Base-by-base conservation (phyloP, 1,140 invertebrate genomes). In the Tetraneura akinire region DNA sequence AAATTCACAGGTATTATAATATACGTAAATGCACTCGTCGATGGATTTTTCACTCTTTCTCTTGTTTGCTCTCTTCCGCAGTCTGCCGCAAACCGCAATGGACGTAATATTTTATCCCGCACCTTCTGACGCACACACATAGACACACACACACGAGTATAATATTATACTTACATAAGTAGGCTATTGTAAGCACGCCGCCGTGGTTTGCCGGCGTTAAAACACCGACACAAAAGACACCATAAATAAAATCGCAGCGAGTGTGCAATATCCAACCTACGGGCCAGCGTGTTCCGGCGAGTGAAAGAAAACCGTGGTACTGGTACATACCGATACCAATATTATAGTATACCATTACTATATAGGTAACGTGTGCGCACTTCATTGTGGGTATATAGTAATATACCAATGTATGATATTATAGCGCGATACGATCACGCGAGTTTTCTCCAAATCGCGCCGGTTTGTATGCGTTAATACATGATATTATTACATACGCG, bases 41-140 rank as follows among this genome's bases (percentile, higher is more conserved):
- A 23, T 23, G 21, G 21, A 3, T 21, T 68, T 42, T 26, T 11
- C 21, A 45, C 37, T 45, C 14, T 26, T 60, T 60, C 14, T 71
- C 49, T 26, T 0, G 51, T 71, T 71, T 26, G 16, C 42, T 71
- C 42, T 47, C 42, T 18, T 71, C 42, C 68, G 45, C n/a, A n/a
- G n/a, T n/a, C n/a, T n/a, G n/a, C n/a, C n/a, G n/a, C n/a, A n/a
- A n/a, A n/a, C n/a, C n/a, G n/a, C n/a, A 51, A n/a, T 37, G 49
- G 45, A 73, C 26, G 49, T 73, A 73, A 73, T n/a, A n/a, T 73
- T 73, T 37, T 73, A 73, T 53, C 70, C 47, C 70, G 70, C 70
- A 73, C 70, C 70, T 73, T 53, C 14, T 29, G 4, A 47, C 1
- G 11, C 1, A 14, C 45, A 47, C 13, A 10, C 45, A 47, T 11